Percentiles rank a stretch among this genome's conserved stretches.
Evolutionary conservation across 2,797 vertebrate species (phyloP).

Genomic region (Alcedo atthis): DNA sequence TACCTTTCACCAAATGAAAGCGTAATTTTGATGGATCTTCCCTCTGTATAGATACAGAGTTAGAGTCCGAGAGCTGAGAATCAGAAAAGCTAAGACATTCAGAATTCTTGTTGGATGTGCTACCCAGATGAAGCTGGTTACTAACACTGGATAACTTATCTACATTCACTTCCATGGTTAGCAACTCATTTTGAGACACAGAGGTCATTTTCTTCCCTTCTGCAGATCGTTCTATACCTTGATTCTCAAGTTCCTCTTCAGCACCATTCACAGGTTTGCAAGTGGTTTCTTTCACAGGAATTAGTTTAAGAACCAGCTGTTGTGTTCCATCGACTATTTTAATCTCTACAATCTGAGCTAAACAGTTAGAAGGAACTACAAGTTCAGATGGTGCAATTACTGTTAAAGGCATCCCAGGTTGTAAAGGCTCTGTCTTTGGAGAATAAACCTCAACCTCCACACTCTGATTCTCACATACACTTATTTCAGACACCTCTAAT

Average conservation of each 20-base stretch:
- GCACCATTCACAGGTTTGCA: not conserved
- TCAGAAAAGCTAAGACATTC: conserved; percentile 45
- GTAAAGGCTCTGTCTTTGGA: conserved; percentile 83
- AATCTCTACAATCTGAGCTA: conserved; percentile 92
- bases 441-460: conserved; percentile 85
- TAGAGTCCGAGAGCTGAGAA: conserved; percentile 40
- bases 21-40: conserved; percentile 36
- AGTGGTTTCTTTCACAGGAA: conserved; percentile 70
- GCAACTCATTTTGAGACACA: not conserved
- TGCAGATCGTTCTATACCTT: not conserved
- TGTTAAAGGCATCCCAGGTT: conserved; percentile 88
- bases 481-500: conserved; percentile 8
- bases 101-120: conserved; percentile 13
- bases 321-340: conserved; percentile 91
- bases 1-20: conserved; percentile 42
- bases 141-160: conserved; percentile 37
- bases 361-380: conserved; percentile 89
- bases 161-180: conserved; percentile 13
- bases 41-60: not conserved
- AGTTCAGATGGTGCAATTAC: conserved; percentile 91
- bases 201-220: not conserved
- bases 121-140: conserved; percentile 5
- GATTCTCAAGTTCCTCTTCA: not conserved
- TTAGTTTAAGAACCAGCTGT: conserved; percentile 89
- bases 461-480: conserved; percentile 68